Evolutionary conservation across 2,113 vertebrate species (phyloP).

Genomic region (Tupaia tana): DNA sequence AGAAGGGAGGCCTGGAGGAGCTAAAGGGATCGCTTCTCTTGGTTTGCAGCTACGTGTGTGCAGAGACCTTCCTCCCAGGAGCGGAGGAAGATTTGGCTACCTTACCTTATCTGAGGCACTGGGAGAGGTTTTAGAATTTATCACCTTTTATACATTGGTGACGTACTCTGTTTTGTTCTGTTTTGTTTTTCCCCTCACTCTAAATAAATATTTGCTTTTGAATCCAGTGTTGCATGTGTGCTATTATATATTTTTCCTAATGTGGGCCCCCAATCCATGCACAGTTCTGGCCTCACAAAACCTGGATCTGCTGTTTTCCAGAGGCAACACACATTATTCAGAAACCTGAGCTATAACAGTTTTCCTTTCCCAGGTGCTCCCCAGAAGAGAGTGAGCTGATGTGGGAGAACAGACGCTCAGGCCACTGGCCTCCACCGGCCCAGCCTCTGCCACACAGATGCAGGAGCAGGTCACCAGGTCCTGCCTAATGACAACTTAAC

Average conservation of each 20-base stretch:
- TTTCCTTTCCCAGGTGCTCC: neutral
- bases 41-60: no score
- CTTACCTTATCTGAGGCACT: no score
- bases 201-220: slow-evolving; percentile 12
- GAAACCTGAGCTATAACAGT: neutral
- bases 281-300: neutral
- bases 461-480: no score
- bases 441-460: no score
- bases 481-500: no score
- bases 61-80: no score
- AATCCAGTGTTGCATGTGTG: neutral
- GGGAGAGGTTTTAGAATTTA: neutral
- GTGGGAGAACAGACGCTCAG: neutral
- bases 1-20: no score
- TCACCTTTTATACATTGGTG: neutral
- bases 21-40: neutral
- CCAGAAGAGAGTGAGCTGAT: neutral
- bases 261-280: neutral
- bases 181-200: neutral
- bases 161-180: neutral
- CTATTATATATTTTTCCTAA: neutral
- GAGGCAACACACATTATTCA: neutral
- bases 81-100: neutral
- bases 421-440: neutral
- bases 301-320: neutral